A percentile compares a stretch with the other conserved stretches of the same genome.
phyloP scores from a whole-genome alignment of 2,113 vertebrate species.

The Micromys minutus region DNA sequence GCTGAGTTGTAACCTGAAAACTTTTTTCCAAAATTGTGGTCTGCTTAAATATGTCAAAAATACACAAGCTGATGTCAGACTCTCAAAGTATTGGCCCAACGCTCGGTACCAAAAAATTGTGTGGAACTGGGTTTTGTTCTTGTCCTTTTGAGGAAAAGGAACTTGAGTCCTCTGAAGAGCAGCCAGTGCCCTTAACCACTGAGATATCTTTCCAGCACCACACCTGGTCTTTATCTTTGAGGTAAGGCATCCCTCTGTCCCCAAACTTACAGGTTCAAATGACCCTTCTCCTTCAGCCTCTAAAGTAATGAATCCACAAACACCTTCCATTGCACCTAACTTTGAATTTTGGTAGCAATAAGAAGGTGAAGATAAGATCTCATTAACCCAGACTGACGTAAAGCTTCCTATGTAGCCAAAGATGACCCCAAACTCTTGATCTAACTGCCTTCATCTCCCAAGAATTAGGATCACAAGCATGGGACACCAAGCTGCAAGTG shows the following conservation, averaged over 20 bases:
- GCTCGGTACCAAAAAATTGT: background rate
- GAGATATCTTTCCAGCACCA: background rate
- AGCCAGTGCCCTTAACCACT: background rate
- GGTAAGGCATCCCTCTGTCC: background rate
- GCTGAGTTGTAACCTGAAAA: background rate
- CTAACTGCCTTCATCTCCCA: background rate
- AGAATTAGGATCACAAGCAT: background rate
- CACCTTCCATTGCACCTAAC: background rate
- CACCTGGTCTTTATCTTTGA: background rate
- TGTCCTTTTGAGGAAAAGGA: background rate
- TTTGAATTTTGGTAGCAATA: background rate
- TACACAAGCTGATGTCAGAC: background rate
- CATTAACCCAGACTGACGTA: background rate
- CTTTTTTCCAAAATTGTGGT: background rate
- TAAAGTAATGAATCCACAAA: background rate
- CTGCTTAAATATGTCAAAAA: background rate
- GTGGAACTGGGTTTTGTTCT: background rate
- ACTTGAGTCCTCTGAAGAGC: background rate
- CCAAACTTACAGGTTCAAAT: background rate
- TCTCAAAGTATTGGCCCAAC: background rate
- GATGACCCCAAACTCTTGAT: background rate
- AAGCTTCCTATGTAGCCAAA: background rate
- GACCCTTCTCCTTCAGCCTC: background rate
- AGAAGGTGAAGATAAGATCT: background rate
- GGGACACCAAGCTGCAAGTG: background rate